Percentiles rank a stretch among this genome's conserved stretches.
Conservation (phyloP, 2,113 vertebrate species). For the Clarias gariepinus region DNA sequence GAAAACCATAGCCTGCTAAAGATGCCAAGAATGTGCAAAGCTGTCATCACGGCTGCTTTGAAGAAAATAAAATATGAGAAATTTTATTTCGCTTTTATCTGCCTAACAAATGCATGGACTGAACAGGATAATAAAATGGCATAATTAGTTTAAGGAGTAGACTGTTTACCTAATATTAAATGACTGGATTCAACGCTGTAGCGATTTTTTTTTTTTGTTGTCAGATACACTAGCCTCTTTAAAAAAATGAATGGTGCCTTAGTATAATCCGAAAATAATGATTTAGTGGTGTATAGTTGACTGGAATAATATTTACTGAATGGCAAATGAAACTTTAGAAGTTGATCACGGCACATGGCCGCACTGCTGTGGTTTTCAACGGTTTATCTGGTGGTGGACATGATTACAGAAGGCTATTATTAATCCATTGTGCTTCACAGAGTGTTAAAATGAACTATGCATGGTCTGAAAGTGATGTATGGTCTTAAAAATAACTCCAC, state of each 20-base stretch:
- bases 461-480: conserved; percentile 38
- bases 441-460: conserved; percentile 37
- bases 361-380: background rate
- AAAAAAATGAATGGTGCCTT: background rate
- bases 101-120: background rate
- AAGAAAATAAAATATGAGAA: conserved; percentile 8
- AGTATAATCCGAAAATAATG: background rate
- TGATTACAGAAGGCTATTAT: conserved; percentile 9
- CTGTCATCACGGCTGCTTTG: background rate
- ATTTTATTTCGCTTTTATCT: background rate
- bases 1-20: background rate
- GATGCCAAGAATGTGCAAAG: background rate
- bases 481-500: conserved; percentile 42
- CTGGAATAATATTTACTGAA: conserved; percentile 11
- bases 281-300: background rate
- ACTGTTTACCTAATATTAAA: background rate
- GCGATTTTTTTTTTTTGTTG: background rate
- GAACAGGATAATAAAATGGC: background rate
- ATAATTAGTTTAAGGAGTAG: background rate
- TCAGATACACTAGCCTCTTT: background rate
- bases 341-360: background rate
- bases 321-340: conserved; percentile 7
- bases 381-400: background rate
- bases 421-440: conserved; percentile 15
- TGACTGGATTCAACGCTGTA: background rate